Percentiles rank a stretch among this genome's conserved stretches.
Conservation (phyloP, 2,888 invertebrate genomes). For the Dexiosoma caninum region DNA sequence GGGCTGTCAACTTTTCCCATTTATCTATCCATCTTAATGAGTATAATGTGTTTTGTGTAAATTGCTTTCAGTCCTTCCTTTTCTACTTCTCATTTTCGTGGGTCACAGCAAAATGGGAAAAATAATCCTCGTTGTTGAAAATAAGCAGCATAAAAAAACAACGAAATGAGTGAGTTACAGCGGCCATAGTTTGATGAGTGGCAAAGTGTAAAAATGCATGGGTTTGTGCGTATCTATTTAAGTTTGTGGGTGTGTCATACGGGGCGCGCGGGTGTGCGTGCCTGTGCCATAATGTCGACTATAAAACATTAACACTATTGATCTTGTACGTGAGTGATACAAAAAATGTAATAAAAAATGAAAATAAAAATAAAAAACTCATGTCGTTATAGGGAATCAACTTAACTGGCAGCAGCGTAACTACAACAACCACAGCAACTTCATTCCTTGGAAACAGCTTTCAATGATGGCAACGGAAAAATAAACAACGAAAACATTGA, state of each 20-base stretch:
- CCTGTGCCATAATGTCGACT: slow-evolving; percentile 33
- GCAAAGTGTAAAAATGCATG: neutral
- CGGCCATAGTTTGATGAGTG: neutral
- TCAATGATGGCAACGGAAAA: slow-evolving; percentile 25
- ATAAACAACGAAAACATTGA: neutral
- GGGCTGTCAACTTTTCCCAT: slow-evolving; percentile 49
- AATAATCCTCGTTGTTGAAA: slow-evolving; percentile 15
- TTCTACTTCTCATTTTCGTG: slow-evolving; percentile 3
- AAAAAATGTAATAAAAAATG: too few species aligned
- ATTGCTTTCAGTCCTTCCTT: slow-evolving; percentile 53
- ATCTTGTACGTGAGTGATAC: slow-evolving; percentile 53
- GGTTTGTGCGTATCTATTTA: neutral
- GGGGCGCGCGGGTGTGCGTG: neutral
- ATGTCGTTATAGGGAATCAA: slow-evolving; percentile 47
- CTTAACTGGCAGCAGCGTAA: slow-evolving; percentile 33
- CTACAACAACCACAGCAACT: neutral
- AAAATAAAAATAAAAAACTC: slow-evolving; percentile 43
- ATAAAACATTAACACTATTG: slow-evolving; percentile 60
- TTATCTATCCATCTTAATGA: slow-evolving; percentile 61
- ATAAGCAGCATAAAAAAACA: neutral
- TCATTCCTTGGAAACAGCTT: slow-evolving; percentile 14
- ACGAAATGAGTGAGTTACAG: neutral
- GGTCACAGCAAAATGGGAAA: slow-evolving; percentile 39
- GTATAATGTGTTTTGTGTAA: slow-evolving; percentile 59
- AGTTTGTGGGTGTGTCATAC: neutral